These are phyloP conservation scores for Gallinago media DNA, from an alignment of 2,113 vertebrate genomes.

Conservation along the genomic window DNA sequence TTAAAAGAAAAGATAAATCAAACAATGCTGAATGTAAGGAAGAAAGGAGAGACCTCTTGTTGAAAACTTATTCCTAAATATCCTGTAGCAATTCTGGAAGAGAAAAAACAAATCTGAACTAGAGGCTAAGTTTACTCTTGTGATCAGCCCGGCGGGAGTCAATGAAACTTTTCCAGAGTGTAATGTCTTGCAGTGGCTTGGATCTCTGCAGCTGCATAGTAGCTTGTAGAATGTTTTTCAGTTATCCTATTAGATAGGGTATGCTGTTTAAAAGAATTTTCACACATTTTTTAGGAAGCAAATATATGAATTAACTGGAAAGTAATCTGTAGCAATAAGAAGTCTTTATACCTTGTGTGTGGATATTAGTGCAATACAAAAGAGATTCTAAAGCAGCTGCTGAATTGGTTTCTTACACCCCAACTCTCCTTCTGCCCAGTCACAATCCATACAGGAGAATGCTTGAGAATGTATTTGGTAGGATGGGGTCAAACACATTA, in stretches of 20 bases:
- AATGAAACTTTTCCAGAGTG: background rate
- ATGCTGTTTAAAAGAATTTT: background rate
- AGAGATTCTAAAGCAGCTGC: background rate
- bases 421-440: background rate
- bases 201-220: background rate
- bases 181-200: background rate
- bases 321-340: background rate
- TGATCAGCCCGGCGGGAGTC: background rate
- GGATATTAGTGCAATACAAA: background rate
- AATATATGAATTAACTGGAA: background rate
- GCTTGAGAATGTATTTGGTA: background rate
- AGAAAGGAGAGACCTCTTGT: background rate
- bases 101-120: background rate
- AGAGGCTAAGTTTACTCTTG: background rate
- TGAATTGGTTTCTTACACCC: background rate
- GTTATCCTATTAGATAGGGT: background rate
- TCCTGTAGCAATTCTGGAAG: background rate
- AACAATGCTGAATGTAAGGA: background rate
- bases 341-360: background rate
- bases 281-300: background rate
- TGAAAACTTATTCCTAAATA: background rate
- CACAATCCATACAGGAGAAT: background rate
- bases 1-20: background rate
- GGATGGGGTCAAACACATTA: slow-evolving; percentile 63
- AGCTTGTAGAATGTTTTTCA: background rate